Base-by-base conservation (phyloP, 2,888 invertebrate genomes). In the Agrochola lychnidis region DNA sequence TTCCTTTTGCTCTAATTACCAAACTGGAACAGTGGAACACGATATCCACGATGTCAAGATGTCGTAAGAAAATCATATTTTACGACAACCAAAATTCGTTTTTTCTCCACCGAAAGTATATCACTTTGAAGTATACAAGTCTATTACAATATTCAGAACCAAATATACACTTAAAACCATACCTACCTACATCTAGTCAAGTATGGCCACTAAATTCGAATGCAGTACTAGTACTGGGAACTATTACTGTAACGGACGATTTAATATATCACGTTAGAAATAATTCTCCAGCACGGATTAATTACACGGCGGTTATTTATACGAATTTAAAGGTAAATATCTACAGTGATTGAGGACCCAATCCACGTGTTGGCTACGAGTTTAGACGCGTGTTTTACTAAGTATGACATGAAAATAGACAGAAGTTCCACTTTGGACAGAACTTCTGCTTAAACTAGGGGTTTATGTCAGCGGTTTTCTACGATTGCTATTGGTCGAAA, bases 221-320 rank as follows among this genome's bases (percentile, higher is more conserved):
- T 40, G 36, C 40, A 14, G n/a, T 51, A 30, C 57, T 4, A 59
- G 14, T 66, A 53, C 56, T 81, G 30, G 3, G 51, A 83, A 73
- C 59, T 62, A 77, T 69, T 73, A 81, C 36, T 56, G 70, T 53
- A 71, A 71, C 56, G 61, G 30, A 73, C 61, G 53, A 62, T 83
- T 73, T 76, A 73, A 80, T 83, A 80, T 76, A 71, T 82, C 79
- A 62, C 82, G 74, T 83, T 61, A 75, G 71, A 69, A 69, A 70
- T 74, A 70, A 73, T 78, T 70, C 61, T 72, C 67, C 67, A 74
- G 62, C 48, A 36, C 36, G 36, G 30, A 83, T 83, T 81, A 83
- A 81, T 83, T 83, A 74, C 56, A 42, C 3, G 14, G 9, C 14
- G 19, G 81, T 59, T 81, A 81, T 82, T 77, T 64, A 81, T 82